Conservation (phyloP, 2,888 invertebrate species). For the Hemaris fuciformis region DNA sequence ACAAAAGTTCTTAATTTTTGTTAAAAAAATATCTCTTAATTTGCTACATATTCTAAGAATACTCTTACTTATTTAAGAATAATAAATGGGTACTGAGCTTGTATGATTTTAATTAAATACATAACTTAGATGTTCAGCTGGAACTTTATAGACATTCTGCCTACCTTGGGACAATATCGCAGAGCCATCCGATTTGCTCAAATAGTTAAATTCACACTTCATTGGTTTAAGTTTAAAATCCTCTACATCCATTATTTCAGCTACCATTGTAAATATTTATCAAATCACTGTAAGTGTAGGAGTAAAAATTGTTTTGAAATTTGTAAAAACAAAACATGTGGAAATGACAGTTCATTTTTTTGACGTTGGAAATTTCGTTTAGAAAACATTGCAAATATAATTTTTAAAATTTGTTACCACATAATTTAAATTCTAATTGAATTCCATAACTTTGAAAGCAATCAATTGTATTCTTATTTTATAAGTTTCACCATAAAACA, state of each 20-base stretch:
- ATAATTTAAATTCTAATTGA: no score
- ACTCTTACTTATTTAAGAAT: no score
- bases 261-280: background rate
- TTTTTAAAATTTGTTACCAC: no score
- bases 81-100: no score
- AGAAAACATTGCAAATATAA: no score
- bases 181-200: constrained; percentile 90
- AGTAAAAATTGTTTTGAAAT: background rate
- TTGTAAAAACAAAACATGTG: background rate
- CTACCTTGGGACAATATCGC: constrained; percentile 89
- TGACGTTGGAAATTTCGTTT: background rate
- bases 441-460: no score
- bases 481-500: no score
- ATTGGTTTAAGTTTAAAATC: constrained; percentile 73
- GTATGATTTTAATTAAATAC: no score
- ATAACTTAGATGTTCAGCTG: background rate
- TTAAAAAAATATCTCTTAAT: no score
- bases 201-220: constrained; percentile 86
- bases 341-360: background rate
- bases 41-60: no score
- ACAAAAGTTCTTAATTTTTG: no score
- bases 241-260: constrained; percentile 30
- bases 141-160: background rate
- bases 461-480: no score
- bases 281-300: background rate